Conservation (phyloP, 2,888 invertebrate genomes). For the Aelia acuminata region DNA sequence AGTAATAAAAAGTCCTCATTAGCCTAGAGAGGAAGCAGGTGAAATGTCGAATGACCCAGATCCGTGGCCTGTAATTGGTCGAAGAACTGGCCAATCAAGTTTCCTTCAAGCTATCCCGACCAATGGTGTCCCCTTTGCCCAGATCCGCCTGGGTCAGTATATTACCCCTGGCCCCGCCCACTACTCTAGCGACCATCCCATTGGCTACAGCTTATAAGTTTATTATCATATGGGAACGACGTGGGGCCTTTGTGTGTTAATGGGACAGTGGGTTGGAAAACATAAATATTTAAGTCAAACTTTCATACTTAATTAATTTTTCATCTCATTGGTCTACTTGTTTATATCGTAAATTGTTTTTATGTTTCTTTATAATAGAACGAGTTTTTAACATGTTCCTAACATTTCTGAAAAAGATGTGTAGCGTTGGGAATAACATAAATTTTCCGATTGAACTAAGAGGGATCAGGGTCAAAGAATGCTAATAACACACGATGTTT, state of each 20-base stretch:
- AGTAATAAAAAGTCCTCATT: background rate
- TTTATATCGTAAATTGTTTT: background rate
- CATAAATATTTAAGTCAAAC: background rate
- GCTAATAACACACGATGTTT: too few relatives aligned
- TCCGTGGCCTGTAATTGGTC: conserved; percentile 3
- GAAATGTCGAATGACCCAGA: background rate
- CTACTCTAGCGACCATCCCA: background rate
- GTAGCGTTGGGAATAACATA: too few relatives aligned
- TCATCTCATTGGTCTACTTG: background rate
- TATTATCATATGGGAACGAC: background rate
- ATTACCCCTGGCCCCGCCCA: background rate
- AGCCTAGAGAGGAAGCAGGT: conserved; percentile 26
- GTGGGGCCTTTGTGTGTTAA: background rate
- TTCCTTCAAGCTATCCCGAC: background rate
- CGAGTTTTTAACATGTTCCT: too few relatives aligned
- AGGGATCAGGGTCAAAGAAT: too few relatives aligned
- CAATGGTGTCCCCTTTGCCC: conserved; percentile 43
- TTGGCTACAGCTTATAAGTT: background rate
- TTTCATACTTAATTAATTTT: background rate
- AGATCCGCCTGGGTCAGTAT: conserved; percentile 38
- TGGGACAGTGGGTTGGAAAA: background rate
- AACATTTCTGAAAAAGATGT: too few relatives aligned
- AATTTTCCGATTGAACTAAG: too few relatives aligned
- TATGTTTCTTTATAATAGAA: too few relatives aligned
- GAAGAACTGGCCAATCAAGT: conserved; percentile 42